Evolutionary conservation across 2,113 vertebrate genomes (phyloP).

Genomic region (Phocoena sinus): DNA sequence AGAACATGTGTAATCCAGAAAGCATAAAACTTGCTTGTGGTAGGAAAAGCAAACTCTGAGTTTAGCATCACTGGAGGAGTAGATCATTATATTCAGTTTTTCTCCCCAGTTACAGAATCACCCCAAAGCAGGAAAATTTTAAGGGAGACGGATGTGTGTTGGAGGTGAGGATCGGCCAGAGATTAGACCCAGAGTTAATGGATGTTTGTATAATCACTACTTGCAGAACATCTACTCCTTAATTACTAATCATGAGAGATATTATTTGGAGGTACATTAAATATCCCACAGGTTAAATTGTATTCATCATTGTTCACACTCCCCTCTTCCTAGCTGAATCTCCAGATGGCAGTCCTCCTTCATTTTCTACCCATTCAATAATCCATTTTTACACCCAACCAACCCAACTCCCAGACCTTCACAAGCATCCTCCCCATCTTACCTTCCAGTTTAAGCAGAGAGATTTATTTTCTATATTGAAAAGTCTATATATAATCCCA

Average conservation of each 20-base stretch:
- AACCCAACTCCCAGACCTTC: background rate
- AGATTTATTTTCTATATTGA: background rate
- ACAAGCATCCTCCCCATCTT: background rate
- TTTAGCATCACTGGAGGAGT: background rate
- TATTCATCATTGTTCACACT: background rate
- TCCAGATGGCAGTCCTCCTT: background rate
- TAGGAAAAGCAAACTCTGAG: background rate
- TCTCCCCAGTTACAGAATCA: background rate
- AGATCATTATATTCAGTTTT: background rate
- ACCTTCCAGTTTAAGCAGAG: background rate
- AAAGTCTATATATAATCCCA: background rate
- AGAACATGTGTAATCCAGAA: background rate
- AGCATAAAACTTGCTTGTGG: background rate
- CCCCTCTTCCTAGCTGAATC: background rate
- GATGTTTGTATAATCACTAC: background rate
- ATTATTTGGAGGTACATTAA: background rate
- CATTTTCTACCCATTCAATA: background rate
- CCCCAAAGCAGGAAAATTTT: background rate
- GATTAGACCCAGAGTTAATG: background rate
- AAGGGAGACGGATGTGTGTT: background rate
- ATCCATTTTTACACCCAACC: background rate
- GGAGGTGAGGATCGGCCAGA: background rate
- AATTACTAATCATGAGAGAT: background rate
- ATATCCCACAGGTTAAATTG: background rate
- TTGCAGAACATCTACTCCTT: background rate